A percentile compares a stretch with the other conserved stretches of the same genome.
These are phyloP conservation scores for Bruchidius siliquastri DNA, from an alignment of 2,888 invertebrate species.

Conservation along the genomic window DNA sequence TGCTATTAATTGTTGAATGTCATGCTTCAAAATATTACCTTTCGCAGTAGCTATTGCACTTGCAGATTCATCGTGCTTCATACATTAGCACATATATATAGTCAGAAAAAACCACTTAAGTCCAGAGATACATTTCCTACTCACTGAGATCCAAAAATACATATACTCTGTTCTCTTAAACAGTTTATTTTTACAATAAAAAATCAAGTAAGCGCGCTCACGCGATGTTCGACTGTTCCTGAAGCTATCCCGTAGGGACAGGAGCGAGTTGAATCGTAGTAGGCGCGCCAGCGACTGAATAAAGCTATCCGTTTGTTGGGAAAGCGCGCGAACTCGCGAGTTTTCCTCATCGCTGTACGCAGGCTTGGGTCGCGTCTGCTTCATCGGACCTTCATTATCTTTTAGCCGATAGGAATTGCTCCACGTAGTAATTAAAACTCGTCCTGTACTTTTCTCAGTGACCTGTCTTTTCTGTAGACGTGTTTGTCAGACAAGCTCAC, in stretches of 20 bases:
- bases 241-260: neutral
- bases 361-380: neutral
- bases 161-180: too few species aligned
- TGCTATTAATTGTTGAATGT: too few species aligned
- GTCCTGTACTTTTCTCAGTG: too few species aligned
- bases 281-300: neutral
- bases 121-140: neutral
- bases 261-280: neutral
- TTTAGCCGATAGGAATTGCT: too few species aligned
- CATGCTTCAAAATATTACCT: too few species aligned
- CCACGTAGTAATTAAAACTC: too few species aligned
- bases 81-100: too few species aligned
- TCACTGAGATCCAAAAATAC: neutral
- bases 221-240: neutral
- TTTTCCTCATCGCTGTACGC: neutral
- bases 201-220: neutral
- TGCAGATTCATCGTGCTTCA: too few species aligned
- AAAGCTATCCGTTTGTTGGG: neutral
- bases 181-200: neutral
- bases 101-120: neutral
- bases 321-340: neutral
- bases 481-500: too few species aligned
- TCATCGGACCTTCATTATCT: too few species aligned
- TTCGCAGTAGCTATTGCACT: too few species aligned
- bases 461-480: too few species aligned